These are phyloP conservation scores for Garrulus glandarius DNA, from an alignment of 2,797 vertebrate genomes.

Conservation along the genomic window DNA sequence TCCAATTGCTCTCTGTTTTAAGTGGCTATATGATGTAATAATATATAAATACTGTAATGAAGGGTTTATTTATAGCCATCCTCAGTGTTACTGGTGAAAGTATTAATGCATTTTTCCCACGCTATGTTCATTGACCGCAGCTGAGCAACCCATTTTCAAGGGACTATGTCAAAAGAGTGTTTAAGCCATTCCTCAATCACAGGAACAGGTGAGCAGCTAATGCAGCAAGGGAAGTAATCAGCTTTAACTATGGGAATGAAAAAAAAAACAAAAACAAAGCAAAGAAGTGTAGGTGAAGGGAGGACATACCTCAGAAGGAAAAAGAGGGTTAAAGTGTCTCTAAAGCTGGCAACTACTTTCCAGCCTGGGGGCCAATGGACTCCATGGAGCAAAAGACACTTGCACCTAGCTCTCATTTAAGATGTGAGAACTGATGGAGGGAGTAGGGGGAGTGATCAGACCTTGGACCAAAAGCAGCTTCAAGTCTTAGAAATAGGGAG, in stretches of 20 bases:
- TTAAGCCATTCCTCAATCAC: not conserved
- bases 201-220: not conserved
- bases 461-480: not conserved
- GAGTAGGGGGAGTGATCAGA: not conserved
- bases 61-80: slow-evolving; percentile 58
- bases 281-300: not conserved
- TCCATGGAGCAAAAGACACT: not conserved
- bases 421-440: not conserved
- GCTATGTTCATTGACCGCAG: slow-evolving; percentile 46
- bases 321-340: not conserved
- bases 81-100: slow-evolving; percentile 13
- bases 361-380: not conserved
- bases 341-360: not conserved
- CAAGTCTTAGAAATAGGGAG: not conserved
- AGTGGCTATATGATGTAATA: slow-evolving; percentile 69
- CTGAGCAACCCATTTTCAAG: slow-evolving; percentile 1
- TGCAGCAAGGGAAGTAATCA: not conserved
- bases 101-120: slow-evolving; percentile 65
- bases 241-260: not conserved
- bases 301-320: not conserved
- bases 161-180: slow-evolving; percentile 8
- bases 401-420: not conserved
- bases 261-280: not conserved
- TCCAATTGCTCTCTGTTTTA: slow-evolving; percentile 58
- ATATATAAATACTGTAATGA: slow-evolving; percentile 70